These are phyloP conservation scores for Orius laevigatus DNA, from an alignment of 1,140 invertebrate genomes.

Conservation along the genomic window DNA sequence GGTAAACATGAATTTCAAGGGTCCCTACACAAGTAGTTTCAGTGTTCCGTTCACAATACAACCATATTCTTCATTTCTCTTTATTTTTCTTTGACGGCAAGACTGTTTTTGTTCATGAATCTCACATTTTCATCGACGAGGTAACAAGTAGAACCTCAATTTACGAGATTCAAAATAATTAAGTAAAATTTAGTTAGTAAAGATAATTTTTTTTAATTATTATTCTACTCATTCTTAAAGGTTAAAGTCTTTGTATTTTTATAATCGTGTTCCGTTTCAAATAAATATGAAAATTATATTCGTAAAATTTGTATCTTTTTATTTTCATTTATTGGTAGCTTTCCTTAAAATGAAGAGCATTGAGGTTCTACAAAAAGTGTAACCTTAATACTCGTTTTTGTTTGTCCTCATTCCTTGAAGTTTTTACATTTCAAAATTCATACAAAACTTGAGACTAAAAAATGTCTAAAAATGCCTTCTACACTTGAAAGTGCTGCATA, in stretches of 20 bases:
- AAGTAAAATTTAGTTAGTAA: neutral
- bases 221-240: neutral
- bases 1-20: neutral
- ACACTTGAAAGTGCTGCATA: too few relatives aligned
- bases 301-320: neutral
- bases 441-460: too few relatives aligned
- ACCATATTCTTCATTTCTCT: constrained; percentile 1
- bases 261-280: neutral
- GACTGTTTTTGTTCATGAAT: neutral
- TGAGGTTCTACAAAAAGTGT: neutral
- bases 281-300: neutral
- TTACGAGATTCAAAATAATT: too few relatives aligned
- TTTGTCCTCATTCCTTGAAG: too few relatives aligned
- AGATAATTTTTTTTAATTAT: neutral
- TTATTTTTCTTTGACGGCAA: neutral
- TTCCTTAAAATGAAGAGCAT: neutral
- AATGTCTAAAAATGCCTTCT: too few relatives aligned
- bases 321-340: neutral
- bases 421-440: too few relatives aligned
- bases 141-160: neutral
- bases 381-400: neutral
- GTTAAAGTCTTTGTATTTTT: too few relatives aligned
- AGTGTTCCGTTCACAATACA: neutral
- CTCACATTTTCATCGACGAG: neutral
- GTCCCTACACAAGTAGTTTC: neutral